Conservation (phyloP, 2,797 vertebrate species). For the Salarias fasciatus region DNA sequence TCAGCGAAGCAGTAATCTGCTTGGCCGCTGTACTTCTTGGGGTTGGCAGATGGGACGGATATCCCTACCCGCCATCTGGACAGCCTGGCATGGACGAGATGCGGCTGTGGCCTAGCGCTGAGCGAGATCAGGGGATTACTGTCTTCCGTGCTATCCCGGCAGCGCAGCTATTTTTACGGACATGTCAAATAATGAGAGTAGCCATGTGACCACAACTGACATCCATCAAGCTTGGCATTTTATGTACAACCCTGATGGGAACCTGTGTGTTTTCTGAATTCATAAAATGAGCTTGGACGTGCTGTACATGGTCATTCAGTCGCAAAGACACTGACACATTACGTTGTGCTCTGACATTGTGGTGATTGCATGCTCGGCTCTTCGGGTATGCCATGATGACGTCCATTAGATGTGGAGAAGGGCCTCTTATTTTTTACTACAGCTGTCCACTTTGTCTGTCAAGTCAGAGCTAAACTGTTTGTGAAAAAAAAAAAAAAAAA, state of each 20-base stretch:
- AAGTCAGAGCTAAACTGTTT: no score
- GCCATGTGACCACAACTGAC: slow-evolving; percentile 52
- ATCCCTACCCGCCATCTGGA: slow-evolving; percentile 83
- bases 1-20: slow-evolving; percentile 76
- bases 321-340: slow-evolving; percentile 15
- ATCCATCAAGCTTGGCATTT: slow-evolving; percentile 51
- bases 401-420: slow-evolving; percentile 15
- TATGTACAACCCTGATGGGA: slow-evolving; percentile 31
- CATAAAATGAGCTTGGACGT: slow-evolving; percentile 29
- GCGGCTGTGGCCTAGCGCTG: slow-evolving; percentile 61
- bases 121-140: slow-evolving; percentile 77
- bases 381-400: slow-evolving; percentile 30
- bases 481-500: slow-evolving; percentile 2
- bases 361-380: slow-evolving; percentile 1
- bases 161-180: slow-evolving; percentile 66
- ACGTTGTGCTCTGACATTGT: slow-evolving; percentile 3
- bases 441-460: slow-evolving; percentile 23
- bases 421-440: slow-evolving; percentile 26
- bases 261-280: slow-evolving; percentile 17
- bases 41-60: slow-evolving; percentile 84
- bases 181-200: slow-evolving; percentile 68
- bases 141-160: slow-evolving; percentile 53
- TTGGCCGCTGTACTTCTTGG: slow-evolving; percentile 72
- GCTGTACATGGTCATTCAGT: no score
- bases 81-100: slow-evolving; percentile 72